A percentile compares a stretch with the other conserved stretches of the same genome.
Evolutionary conservation across 2,888 invertebrate species (phyloP).

Genomic region (Prionchulus punctatus): DNA sequence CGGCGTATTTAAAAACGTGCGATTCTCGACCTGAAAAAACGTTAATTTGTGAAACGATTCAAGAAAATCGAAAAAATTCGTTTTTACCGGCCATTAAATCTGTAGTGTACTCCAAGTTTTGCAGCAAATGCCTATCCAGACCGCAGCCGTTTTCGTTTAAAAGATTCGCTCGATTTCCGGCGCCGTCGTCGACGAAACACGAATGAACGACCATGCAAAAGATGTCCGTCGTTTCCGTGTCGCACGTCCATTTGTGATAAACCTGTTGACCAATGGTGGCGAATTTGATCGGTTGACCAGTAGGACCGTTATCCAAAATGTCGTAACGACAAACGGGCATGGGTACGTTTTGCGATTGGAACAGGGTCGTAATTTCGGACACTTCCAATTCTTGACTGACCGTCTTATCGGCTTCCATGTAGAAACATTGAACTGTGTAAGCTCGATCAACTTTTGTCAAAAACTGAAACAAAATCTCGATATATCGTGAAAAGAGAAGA

Average conservation of each 20-base stretch:
- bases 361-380: not conserved
- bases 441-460: constrained; percentile 2
- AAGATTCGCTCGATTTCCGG: not conserved
- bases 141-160: constrained; percentile 21
- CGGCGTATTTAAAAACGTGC: too few species aligned
- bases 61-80: too few species aligned
- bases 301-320: constrained; percentile 3
- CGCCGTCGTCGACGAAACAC: constrained; percentile 2
- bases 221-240: constrained; percentile 1
- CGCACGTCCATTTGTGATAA: constrained; percentile 6
- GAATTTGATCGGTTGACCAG: constrained; percentile 2
- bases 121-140: constrained; percentile 27
- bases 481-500: too few species aligned
- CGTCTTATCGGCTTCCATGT: constrained; percentile 6
- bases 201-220: constrained; percentile 2
- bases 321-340: constrained; percentile 5
- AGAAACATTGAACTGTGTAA: not conserved
- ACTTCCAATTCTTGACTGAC: constrained; percentile 3
- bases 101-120: constrained; percentile 30
- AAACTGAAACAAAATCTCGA: too few species aligned
- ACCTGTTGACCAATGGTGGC: not conserved
- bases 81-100: constrained; percentile 23
- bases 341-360: constrained; percentile 1
- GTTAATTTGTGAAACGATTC: too few species aligned
- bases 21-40: too few species aligned